Evolutionary conservation across 2,797 vertebrate genomes (phyloP).

Genomic region (Coregonus suidteri): DNA sequence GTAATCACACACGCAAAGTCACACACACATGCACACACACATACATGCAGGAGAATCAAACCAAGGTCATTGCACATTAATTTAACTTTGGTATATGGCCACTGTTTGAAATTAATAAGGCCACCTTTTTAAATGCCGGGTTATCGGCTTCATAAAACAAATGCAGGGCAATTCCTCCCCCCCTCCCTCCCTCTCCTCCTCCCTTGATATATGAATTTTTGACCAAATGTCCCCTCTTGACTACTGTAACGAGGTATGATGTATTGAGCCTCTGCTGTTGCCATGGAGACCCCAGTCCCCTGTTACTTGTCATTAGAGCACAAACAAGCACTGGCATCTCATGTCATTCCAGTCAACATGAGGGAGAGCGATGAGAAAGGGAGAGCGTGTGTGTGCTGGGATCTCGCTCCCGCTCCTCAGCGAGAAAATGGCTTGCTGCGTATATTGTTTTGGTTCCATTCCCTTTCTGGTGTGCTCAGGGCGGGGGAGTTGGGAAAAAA

Average conservation of each 20-base stretch:
- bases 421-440: conserved; percentile 28
- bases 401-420: conserved; percentile 48
- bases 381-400: conserved; percentile 39
- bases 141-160: conserved; percentile 71
- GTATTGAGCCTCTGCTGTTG: conserved; percentile 85
- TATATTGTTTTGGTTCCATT: conserved; percentile 42
- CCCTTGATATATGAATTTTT: conserved; percentile 80
- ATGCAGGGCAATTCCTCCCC: conserved; percentile 63
- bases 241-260: conserved; percentile 87
- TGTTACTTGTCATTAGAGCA: conserved; percentile 88
- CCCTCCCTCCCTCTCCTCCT: conserved; percentile 40
- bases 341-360: conserved; percentile 86
- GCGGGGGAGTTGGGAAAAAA: conserved; percentile 3
- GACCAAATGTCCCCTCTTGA: conserved; percentile 81
- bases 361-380: conserved; percentile 67
- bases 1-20: conserved; percentile 32
- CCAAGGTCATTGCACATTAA: conserved; percentile 70
- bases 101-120: conserved; percentile 69
- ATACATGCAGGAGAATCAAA: conserved; percentile 52
- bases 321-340: conserved; percentile 83
- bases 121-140: conserved; percentile 63
- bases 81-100: conserved; percentile 52
- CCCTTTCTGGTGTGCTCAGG: neutral
- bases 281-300: conserved; percentile 85
- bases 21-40: conserved; percentile 2